These are phyloP conservation scores for Noctua janthe DNA, from an alignment of 2,888 invertebrate species.

Conservation along the genomic window DNA sequence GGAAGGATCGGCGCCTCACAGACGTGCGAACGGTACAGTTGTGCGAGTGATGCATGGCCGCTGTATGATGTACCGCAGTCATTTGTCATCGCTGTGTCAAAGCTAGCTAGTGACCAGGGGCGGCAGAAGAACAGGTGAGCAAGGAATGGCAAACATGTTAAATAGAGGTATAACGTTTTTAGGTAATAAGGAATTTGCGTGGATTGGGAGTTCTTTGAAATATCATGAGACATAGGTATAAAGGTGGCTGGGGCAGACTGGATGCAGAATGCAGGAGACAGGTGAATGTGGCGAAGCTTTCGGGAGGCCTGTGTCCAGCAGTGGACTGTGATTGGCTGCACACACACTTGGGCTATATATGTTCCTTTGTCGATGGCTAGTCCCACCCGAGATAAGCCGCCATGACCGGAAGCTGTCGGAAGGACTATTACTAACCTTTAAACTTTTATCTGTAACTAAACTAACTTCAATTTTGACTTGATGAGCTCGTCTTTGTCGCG, in stretches of 20 bases:
- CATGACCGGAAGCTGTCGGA: not conserved
- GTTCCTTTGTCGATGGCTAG: not conserved
- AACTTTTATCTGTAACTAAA: not conserved
- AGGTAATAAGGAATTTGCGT: not conserved
- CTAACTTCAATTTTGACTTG: not conserved
- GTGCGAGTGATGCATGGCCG: constrained; percentile 45
- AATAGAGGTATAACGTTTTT: not conserved
- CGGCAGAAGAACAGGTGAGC: not conserved
- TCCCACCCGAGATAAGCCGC: not conserved
- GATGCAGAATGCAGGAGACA: not conserved
- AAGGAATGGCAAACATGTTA: not conserved
- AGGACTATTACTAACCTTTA: not conserved
- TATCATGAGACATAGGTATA: too few species aligned
- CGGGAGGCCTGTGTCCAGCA: not conserved
- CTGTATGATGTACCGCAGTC: constrained; percentile 51
- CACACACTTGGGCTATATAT: not conserved
- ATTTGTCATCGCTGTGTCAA: constrained; percentile 52
- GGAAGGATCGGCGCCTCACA: not conserved
- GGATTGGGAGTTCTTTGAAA: not conserved
- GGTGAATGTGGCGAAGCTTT: not conserved
- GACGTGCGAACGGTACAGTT: constrained; percentile 40
- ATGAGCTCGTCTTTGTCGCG: constrained; percentile 14
- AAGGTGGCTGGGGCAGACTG: not conserved
- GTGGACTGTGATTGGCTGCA: not conserved
- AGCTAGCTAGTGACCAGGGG: not conserved